A percentile compares a stretch with the other conserved stretches of the same genome.
Conservation (phyloP, 2,888 invertebrate species). For the Nematopogon swammerdamellus region DNA sequence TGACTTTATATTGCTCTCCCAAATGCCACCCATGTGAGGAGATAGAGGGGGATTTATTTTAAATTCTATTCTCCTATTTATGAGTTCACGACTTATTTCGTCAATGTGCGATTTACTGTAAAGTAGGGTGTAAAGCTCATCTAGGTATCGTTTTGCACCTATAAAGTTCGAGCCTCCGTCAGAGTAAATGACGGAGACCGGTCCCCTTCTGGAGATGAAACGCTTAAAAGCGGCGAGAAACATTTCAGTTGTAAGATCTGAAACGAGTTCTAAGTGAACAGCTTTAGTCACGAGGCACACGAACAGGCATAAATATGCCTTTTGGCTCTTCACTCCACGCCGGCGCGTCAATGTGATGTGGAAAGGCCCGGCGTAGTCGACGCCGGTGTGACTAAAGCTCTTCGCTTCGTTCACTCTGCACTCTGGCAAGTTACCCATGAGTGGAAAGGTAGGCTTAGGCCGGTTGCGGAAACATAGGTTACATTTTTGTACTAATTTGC, state of each 20-base stretch:
- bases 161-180: constrained; percentile 5
- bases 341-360: neutral
- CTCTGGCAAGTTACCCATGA: constrained; percentile 5
- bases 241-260: constrained; percentile 2
- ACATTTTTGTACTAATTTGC: constrained; percentile 1
- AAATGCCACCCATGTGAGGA: constrained; percentile 6
- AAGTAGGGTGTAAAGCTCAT: constrained; percentile 1
- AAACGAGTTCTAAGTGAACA: constrained; percentile 5
- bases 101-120: neutral
- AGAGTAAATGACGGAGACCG: neutral
- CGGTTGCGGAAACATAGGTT: constrained; percentile 3
- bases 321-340: constrained; percentile 2
- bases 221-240: constrained; percentile 4
- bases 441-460: neutral
- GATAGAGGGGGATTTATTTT: constrained; percentile 3
- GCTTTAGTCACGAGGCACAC: constrained; percentile 6
- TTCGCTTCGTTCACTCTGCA: constrained; percentile 4
- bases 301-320: constrained; percentile 6
- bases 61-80: neutral
- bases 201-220: constrained; percentile 4
- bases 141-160: constrained; percentile 2
- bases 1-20: constrained; percentile 4
- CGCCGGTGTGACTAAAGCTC: constrained; percentile 4
- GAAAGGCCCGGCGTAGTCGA: constrained; percentile 9
- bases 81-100: neutral